Evolutionary conservation across 2,888 invertebrate species (phyloP).

Genomic region (Drosophila flavopinicola): DNA sequence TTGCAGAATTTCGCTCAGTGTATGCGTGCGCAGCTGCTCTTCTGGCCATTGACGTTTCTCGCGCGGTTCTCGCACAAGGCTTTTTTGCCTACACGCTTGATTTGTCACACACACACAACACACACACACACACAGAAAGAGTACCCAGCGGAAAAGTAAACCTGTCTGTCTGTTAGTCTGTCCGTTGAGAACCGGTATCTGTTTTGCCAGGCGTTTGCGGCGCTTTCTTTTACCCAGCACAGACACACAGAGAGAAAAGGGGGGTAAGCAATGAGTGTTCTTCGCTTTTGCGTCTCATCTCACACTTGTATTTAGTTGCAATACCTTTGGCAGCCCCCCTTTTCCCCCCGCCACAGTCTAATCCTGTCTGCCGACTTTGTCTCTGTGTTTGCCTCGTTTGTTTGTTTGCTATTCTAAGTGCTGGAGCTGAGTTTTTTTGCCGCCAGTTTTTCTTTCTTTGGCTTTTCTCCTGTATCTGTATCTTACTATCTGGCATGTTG

Average conservation of each 20-base stretch:
- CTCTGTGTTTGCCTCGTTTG: slow-evolving; percentile 24
- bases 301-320: slow-evolving; percentile 74
- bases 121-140: slow-evolving; percentile 17
- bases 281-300: slow-evolving; percentile 64
- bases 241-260: neutral
- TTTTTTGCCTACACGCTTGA: slow-evolving; percentile 67
- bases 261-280: slow-evolving; percentile 13
- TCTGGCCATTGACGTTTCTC: slow-evolving; percentile 73
- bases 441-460: slow-evolving; percentile 4
- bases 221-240: slow-evolving; percentile 68
- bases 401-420: slow-evolving; percentile 78
- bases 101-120: slow-evolving; percentile 66
- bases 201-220: slow-evolving; percentile 44
- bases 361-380: slow-evolving; percentile 44
- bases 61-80: slow-evolving; percentile 51
- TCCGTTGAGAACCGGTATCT: slow-evolving; percentile 74
- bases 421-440: slow-evolving; percentile 57
- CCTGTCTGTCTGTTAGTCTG: slow-evolving; percentile 50
- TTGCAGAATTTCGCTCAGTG: too few relatives aligned
- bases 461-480: slow-evolving; percentile 18
- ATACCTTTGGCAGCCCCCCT: slow-evolving; percentile 36
- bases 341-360: neutral
- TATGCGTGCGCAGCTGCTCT: slow-evolving; percentile 26
- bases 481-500: slow-evolving; percentile 61
- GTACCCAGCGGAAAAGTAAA: slow-evolving; percentile 77